Base-by-base conservation (phyloP, 1,140 invertebrate species). In the Cyclargus thomasi region DNA sequence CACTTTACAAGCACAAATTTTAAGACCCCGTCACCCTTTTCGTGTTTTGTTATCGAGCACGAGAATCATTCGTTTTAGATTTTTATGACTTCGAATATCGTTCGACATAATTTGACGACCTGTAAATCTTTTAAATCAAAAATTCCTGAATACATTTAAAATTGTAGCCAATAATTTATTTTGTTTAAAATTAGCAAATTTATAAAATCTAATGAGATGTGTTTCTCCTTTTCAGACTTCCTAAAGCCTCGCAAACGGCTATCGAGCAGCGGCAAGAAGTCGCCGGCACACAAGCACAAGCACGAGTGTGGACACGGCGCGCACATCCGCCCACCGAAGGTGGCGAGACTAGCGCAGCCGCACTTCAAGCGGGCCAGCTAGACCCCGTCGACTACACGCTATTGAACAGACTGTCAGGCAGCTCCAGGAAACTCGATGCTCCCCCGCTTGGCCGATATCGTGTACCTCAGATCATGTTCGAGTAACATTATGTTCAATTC, bases 201-300 rank as follows among this genome's bases (percentile, higher is more conserved):
- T 23, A 23, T 29, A 4, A 29, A 7, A 11, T 47, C 39, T 47
- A 47, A 47, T 47, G 14, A 18, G n/a, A 35, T 22, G 1, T 57
- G 1, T 59, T 29, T 35, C 68, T 64, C 75, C 35, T 77, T 90
- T 90, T 59, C 88, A 90, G 88, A 90, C 85, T 90, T 88, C 85
- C 76, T 90, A 78, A 90, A 88, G 68, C 85, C 86, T 7, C 85
- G 86, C 69, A 90, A 90, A 74, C 81, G 86, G 76, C 72, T 86
- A 72, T 78, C 88, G 39, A 78, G 57, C 63, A 82, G 72, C 69
- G 82, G 81, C 14, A 88, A 88, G 78, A 90, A 90, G 67, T 90
- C 88, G 5, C 86, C 86, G 4, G 82, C 79, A 14, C 83, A 84
- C 65, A 68, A 78, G 64, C 82, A 86, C 77, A 87, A 89, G 71